These are phyloP conservation scores for Campylomormyrus tamandua DNA, from an alignment of 2,113 vertebrate species.

Conservation along the genomic window DNA sequence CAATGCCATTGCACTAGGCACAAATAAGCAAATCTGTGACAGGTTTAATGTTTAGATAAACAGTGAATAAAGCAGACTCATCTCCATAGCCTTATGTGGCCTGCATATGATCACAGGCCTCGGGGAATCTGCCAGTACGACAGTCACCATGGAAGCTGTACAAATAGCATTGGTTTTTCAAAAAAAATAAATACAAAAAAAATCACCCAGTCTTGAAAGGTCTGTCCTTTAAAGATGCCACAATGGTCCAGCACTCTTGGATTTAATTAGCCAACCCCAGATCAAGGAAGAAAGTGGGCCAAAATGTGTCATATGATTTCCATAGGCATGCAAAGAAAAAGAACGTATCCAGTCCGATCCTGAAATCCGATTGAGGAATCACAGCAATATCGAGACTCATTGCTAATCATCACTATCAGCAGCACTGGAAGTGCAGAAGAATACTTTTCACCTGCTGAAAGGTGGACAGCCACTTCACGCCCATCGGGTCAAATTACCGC, in stretches of 20 bases:
- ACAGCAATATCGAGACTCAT: neutral
- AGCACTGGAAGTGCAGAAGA: neutral
- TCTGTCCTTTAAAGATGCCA: neutral
- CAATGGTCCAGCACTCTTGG: neutral
- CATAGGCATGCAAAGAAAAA: neutral
- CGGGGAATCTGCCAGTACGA: neutral
- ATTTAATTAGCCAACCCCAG: neutral
- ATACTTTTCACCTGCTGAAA: neutral
- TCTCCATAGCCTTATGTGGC: neutral
- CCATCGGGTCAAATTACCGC: neutral
- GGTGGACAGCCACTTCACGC: neutral
- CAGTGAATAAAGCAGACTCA: neutral
- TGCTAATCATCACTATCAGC: neutral
- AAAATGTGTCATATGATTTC: neutral
- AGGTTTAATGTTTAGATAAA: constrained; percentile 18
- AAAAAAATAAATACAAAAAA: neutral
- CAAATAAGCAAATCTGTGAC: constrained; percentile 31
- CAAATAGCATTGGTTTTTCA: neutral
- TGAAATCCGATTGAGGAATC: neutral
- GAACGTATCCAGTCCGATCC: neutral
- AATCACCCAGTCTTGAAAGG: neutral
- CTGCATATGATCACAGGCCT: neutral
- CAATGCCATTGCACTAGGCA: constrained; percentile 56
- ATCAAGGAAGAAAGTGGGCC: neutral
- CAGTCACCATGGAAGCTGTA: neutral